Evolutionary conservation across 2,888 invertebrate species (phyloP), one percentile per base, ranked within the genome.

Genomic region (Ennomos erosarius): DNA sequence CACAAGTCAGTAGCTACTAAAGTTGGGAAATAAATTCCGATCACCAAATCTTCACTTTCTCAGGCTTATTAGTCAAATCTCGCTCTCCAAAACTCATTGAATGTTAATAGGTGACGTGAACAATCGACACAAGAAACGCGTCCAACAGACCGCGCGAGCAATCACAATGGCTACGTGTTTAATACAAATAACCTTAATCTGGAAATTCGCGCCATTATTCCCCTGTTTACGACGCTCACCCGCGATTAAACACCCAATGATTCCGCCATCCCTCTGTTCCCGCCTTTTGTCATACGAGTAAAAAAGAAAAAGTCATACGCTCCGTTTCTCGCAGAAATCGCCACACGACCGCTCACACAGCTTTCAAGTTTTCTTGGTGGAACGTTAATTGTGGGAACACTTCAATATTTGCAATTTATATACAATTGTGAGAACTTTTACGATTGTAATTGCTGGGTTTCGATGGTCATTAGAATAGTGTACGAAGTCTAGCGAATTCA

Each of bases 121-220:
- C 62, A 66, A 79, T 75, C 74, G 77, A 81, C 83, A 76, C 74
- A 71, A 76, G 72, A 65, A 65, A 66, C 40, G 46, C 34, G 71
- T 68, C 73, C 79, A 78, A 62, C 74, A 74, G 76, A 76, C 81
- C 82, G 78, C 68, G 78, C 76, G 82, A 75, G 69, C 82, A 80
- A 62, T 64, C 73, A 87, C 85, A 88, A 88, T 72, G 75, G 74
- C 72, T 73, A 69, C 79, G 76, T 86, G 88, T 88, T 88, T 88
- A 82, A 75, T 79, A 84, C 85, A 88, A 89, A 90, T 87, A 90
- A 84, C 81, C 78, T 83, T 85, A 84, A 87, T 87, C 87, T 85
- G 73, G 64, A 74, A 76, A 67, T 79, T 82, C 80, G 74, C 78
- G 75, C 74, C 78, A 75, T 78, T 78, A 75, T 75, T 78, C 81